Evolutionary conservation across 2,888 invertebrate genomes (phyloP), one percentile per base, ranked within the genome.

Genomic region (Amphiduros pacificus): DNA sequence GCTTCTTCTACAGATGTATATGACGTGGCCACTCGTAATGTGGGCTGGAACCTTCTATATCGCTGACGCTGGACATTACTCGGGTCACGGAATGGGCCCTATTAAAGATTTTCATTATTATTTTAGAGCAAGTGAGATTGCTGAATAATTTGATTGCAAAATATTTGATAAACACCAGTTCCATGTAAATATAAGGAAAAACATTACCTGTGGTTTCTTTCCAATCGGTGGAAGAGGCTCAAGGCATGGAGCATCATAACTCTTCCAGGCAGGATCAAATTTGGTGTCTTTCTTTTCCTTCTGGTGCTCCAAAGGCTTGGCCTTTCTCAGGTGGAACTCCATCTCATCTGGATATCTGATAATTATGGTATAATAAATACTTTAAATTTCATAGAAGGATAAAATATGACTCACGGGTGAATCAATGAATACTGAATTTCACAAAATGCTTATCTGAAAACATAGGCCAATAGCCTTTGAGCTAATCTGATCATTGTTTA

Each of bases 71-170:
- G 78, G 11, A 82, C 82, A 4, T 75, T 76, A 14, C 59, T 60
- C 32, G 80, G 80, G 11, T 77, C 73, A 48, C 78, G 71, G 74
- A 82, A 82, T 58, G 82, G 82, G 32, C 82, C 82, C 80, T 82
- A 55, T 5, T 3, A 51, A 28, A 24, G 17, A 51, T 24, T 20
- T n/a, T n/a, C n/a, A n/a, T n/a, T n/a, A n/a, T n/a, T n/a, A n/a
- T n/a, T n/a, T n/a, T n/a, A n/a, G n/a, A n/a, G n/a, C n/a, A n/a
- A n/a, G n/a, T n/a, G n/a, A n/a, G n/a, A n/a, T n/a, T n/a, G n/a
- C n/a, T n/a, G n/a, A n/a, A n/a, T n/a, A n/a, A n/a, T n/a, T n/a
- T n/a, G 9, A 36, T 36, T 36, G 17, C 11, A 36, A 17, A 36
- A 36, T 36, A 9, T 11, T 36, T 36, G 9, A 22, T n/a, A 48